Evolutionary conservation across 2,113 vertebrate genomes (phyloP).

Genomic region (Podarcis muralis): DNA sequence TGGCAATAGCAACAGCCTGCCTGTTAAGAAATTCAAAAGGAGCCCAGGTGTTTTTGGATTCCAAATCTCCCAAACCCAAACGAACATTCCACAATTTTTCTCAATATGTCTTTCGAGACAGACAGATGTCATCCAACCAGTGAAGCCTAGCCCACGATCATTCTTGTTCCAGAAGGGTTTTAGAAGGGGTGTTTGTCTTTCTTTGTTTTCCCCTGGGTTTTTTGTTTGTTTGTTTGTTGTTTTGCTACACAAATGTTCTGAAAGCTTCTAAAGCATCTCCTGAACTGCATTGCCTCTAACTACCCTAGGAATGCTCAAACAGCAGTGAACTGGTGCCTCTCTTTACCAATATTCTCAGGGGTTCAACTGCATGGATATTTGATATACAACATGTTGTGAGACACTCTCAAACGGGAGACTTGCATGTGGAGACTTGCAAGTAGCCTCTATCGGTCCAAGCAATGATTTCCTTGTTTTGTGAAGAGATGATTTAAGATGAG

Average conservation of each 20-base stretch:
- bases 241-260: neutral
- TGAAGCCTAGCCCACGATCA: neutral
- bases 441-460: neutral
- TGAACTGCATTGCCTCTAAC: neutral
- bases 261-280: neutral
- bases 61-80: neutral
- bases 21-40: neutral
- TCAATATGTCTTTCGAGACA: neutral
- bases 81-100: neutral
- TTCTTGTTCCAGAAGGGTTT: neutral
- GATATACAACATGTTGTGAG: neutral
- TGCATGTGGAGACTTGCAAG: neutral
- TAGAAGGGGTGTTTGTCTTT: neutral
- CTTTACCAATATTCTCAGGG: neutral
- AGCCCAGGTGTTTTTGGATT: neutral
- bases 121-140: too few relatives aligned
- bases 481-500: neutral
- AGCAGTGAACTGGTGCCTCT: neutral
- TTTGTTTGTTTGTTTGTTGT: neutral
- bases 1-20: neutral
- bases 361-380: neutral
- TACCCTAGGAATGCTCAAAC: neutral
- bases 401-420: neutral
- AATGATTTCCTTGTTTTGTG: neutral
- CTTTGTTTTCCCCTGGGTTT: neutral